Conservation (phyloP, 2,888 invertebrate genomes). For the Microctonus aethiopoides region DNA sequence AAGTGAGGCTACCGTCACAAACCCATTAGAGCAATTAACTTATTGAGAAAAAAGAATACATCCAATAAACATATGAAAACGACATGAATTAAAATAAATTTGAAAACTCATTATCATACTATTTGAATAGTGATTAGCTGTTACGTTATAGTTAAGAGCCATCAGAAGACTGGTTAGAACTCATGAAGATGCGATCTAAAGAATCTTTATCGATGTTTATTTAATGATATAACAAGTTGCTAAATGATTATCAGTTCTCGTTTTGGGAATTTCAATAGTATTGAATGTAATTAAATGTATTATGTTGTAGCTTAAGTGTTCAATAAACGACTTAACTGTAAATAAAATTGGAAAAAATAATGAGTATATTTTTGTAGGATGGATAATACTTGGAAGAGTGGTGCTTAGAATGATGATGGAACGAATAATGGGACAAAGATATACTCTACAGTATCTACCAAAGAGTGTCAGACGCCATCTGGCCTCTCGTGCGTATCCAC, state of each 20-base stretch:
- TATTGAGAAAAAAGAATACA: background rate
- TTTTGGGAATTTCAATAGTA: background rate
- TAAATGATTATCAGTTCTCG: background rate
- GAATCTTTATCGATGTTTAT: conserved; percentile 14
- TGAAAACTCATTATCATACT: background rate
- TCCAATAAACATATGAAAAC: conserved; percentile 1
- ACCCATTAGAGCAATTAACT: conserved; percentile 44
- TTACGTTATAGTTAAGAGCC: background rate
- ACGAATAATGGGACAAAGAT: conserved; percentile 19
- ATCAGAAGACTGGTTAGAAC: background rate
- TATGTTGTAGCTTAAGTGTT: background rate
- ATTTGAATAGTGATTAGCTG: background rate
- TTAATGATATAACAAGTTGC: background rate
- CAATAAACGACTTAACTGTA: background rate
- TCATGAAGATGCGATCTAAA: background rate
- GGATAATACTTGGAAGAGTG: background rate
- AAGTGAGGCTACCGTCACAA: conserved; percentile 39
- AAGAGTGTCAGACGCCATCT: conserved; percentile 38
- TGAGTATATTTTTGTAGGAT: background rate
- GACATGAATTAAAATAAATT: conserved; percentile 5
- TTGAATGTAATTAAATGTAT: background rate
- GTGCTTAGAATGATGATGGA: conserved; percentile 15
- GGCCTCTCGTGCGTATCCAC: conserved; percentile 29
- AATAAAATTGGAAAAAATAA: background rate
- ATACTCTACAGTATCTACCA: conserved; percentile 9